Evolutionary conservation across 2,888 invertebrate genomes (phyloP).

Genomic region (Petrolisthes cinctipes): DNA sequence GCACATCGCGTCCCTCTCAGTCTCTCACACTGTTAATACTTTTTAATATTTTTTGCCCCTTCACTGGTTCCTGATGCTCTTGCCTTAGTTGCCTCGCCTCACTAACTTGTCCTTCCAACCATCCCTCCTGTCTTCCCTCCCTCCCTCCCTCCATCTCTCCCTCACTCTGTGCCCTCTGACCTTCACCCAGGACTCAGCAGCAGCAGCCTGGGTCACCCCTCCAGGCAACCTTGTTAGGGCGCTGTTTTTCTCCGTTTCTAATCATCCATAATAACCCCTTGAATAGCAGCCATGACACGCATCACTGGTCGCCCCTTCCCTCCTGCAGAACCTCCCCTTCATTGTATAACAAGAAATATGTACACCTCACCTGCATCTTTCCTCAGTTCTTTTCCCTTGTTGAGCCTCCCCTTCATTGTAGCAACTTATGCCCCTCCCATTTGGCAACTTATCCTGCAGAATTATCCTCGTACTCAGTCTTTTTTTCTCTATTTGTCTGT

Average conservation of each 20-base stretch:
- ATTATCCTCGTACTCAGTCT: no score
- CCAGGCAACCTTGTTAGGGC: neutral
- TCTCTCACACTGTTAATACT: slow-evolving; percentile 11
- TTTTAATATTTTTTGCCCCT: neutral
- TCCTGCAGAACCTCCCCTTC: no score
- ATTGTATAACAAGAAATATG: no score
- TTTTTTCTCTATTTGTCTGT: neutral
- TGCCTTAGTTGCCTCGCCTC: neutral
- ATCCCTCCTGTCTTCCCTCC: neutral
- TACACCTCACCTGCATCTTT: no score
- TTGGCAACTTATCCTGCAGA: no score
- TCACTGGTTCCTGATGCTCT: neutral
- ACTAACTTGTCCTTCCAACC: neutral
- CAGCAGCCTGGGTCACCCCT: neutral
- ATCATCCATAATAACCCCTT: slow-evolving; percentile 17
- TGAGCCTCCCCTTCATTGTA: neutral
- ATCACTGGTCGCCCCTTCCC: neutral
- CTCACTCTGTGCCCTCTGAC: slow-evolving; percentile 2
- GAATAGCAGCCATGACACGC: slow-evolving; percentile 18
- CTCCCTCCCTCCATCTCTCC: neutral
- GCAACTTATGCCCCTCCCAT: no score
- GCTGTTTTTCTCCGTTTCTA: slow-evolving; percentile 10
- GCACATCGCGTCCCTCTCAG: neutral
- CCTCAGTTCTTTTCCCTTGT: no score
- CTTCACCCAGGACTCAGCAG: neutral